phyloP scores from a whole-genome alignment of 2,888 invertebrate genomes.

The Drosophila pseudotakahashii region DNA sequence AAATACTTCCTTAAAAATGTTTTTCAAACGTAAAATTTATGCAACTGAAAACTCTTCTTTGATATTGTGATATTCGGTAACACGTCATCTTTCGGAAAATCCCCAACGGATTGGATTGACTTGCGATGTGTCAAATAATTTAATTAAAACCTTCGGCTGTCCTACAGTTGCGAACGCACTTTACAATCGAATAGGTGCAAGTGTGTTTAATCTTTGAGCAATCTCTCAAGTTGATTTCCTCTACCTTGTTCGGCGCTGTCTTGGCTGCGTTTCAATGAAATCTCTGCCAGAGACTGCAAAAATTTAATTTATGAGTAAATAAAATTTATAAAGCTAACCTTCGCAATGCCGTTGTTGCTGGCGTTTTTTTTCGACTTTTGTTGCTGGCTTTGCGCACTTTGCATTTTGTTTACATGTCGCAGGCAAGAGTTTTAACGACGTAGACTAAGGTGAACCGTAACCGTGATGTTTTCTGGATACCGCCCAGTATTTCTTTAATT shows the following conservation, averaged over 20 bases:
- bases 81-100: not conserved
- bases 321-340: conserved; percentile 65
- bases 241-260: conserved; percentile 28
- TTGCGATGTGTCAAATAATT: conserved; percentile 15
- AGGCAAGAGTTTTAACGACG: conserved; percentile 43
- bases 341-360: conserved; percentile 40
- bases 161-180: conserved; percentile 20
- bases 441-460: conserved; percentile 24
- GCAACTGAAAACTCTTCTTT: too few species aligned
- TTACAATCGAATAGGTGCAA: conserved; percentile 10
- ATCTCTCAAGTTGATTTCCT: conserved; percentile 40
- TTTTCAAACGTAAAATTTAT: not conserved
- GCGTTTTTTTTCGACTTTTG: conserved; percentile 29
- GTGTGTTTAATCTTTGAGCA: conserved; percentile 25
- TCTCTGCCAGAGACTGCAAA: conserved; percentile 37
- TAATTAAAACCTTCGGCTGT: conserved; percentile 30
- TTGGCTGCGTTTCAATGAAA: conserved; percentile 60
- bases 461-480: conserved; percentile 39
- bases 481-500: conserved; percentile 31
- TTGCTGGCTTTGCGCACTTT: conserved; percentile 45
- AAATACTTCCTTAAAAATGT: too few species aligned
- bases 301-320: conserved; percentile 64
- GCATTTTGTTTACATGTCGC: conserved; percentile 65
- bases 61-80: not conserved
- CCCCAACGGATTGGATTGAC: conserved; percentile 1